Percentiles rank a stretch among this genome's conserved stretches.
Evolutionary conservation across 2,797 vertebrate species (phyloP).

Genomic region (Oreortyx pictus): DNA sequence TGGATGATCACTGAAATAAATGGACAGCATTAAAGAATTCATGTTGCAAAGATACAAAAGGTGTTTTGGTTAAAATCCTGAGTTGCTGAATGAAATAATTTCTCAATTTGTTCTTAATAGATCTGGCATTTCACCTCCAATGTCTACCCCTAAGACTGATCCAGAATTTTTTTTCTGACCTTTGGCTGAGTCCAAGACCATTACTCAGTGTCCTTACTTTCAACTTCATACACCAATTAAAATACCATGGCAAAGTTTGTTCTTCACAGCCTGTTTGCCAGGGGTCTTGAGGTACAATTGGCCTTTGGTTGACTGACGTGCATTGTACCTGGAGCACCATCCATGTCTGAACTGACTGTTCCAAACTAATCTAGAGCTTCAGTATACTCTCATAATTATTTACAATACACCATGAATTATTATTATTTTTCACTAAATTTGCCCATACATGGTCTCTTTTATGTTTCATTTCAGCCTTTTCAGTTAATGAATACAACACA

Average conservation of each 20-base stretch:
- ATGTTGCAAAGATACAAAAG: not conserved
- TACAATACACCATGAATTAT: not conserved
- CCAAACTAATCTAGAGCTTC: not conserved
- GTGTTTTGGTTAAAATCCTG: not conserved
- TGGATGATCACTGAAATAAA: not conserved
- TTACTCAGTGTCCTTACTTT: not conserved
- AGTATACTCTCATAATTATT: fast-evolving
- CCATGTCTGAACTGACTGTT: not conserved
- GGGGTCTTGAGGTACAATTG: not conserved
- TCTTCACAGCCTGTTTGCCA: not conserved
- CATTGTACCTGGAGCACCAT: not conserved
- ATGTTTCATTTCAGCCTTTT: not conserved
- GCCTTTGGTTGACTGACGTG: not conserved
- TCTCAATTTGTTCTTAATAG: not conserved
- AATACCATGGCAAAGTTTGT: not conserved
- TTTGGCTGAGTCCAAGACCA: not conserved
- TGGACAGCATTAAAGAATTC: not conserved
- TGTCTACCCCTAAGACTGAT: fast-evolving
- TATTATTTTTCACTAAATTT: not conserved
- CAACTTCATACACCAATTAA: not conserved
- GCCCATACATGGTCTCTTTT: not conserved
- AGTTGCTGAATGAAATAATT: not conserved
- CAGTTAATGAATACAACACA: not conserved
- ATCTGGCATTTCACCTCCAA: not conserved
- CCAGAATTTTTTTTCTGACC: not conserved